phyloP scores from a whole-genome alignment of 1,140 invertebrate genomes.

The Reticulitermes speratus region DNA sequence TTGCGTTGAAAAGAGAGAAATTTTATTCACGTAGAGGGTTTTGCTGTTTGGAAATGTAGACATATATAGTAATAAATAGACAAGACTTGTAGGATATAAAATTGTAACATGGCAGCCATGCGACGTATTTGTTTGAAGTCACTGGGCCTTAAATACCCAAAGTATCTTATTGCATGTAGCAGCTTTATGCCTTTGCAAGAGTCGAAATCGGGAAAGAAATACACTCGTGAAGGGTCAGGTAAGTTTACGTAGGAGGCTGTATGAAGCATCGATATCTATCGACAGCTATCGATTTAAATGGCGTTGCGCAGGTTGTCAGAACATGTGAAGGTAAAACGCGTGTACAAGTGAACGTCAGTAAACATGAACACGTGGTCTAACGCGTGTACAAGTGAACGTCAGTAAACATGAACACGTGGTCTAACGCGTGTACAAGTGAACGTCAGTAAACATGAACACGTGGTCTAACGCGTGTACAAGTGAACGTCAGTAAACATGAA shows the following conservation, averaged over 20 bases:
- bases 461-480: not conserved
- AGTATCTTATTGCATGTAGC: too few relatives aligned
- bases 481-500: not conserved
- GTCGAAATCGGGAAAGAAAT: not conserved
- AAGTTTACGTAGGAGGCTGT: not conserved
- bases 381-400: not conserved
- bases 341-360: not conserved
- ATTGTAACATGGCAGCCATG: too few relatives aligned
- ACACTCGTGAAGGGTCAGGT: not conserved
- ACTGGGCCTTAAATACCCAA: too few relatives aligned
- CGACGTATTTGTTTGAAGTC: too few relatives aligned
- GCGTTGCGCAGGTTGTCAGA: not conserved
- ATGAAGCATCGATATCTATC: not conserved
- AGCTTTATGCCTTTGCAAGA: too few relatives aligned
- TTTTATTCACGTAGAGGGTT: too few relatives aligned
- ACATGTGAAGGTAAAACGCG: not conserved
- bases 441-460: not conserved
- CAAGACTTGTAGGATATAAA: too few relatives aligned
- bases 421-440: not conserved
- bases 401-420: not conserved
- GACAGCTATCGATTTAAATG: not conserved
- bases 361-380: not conserved
- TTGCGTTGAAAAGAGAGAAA: too few relatives aligned
- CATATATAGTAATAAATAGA: too few relatives aligned
- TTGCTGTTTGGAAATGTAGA: too few relatives aligned